Evolutionary conservation across 1,140 invertebrate species (phyloP).

Genomic region (Calliopsis andreniformis): DNA sequence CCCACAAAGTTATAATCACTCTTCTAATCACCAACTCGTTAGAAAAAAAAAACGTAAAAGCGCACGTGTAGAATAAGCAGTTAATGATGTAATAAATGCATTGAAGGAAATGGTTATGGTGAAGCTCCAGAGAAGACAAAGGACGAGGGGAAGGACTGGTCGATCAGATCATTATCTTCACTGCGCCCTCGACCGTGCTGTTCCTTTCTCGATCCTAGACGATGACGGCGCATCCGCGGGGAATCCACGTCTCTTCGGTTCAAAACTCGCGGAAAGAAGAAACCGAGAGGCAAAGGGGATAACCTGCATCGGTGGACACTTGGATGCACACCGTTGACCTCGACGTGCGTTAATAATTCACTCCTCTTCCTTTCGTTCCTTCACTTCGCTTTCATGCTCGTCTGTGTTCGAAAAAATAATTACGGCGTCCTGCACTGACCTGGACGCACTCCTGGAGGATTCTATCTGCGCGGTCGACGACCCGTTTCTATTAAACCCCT

Average conservation of each 20-base stretch:
- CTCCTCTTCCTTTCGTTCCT: slow-evolving; percentile 62
- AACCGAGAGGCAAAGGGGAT: slow-evolving; percentile 32
- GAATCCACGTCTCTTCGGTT: slow-evolving; percentile 18
- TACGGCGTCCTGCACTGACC: not conserved
- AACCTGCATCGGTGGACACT: slow-evolving; percentile 52
- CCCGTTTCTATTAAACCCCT: too few species aligned
- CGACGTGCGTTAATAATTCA: slow-evolving; percentile 61
- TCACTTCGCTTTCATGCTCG: slow-evolving; percentile 64
- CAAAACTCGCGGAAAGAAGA: slow-evolving; percentile 30
- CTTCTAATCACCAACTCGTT: too few species aligned
- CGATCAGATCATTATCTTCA: slow-evolving; percentile 31
- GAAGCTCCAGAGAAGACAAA: not conserved
- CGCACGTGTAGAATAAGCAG: not conserved
- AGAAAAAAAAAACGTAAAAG: not conserved
- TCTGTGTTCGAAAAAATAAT: slow-evolving; percentile 51
- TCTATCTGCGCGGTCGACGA: too few species aligned
- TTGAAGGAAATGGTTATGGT: not conserved
- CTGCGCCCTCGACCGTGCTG: slow-evolving; percentile 37
- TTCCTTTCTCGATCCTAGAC: not conserved
- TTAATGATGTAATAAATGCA: slow-evolving; percentile 1
- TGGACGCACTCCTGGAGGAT: too few species aligned
- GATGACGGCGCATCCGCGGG: not conserved
- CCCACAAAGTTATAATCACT: too few species aligned
- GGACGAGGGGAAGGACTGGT: slow-evolving; percentile 12
- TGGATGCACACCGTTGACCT: slow-evolving; percentile 66